phyloP scores from a whole-genome alignment of 2,113 vertebrate genomes.

The Calidris pugnax region DNA sequence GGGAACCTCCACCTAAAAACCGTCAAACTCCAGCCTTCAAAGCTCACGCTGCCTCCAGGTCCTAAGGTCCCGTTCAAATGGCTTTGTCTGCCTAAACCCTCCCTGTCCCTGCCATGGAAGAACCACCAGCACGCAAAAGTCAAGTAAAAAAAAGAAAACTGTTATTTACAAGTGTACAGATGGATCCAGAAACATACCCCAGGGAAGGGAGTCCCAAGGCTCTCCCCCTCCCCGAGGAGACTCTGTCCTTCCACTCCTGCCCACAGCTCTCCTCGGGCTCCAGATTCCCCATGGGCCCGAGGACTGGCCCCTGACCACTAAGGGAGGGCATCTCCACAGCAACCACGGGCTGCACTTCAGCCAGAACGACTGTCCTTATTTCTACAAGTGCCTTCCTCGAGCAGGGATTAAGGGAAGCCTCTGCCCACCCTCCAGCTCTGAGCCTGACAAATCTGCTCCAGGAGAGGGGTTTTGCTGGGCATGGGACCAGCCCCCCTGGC shows the following conservation, averaged over 20 bases:
- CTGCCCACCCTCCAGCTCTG: background rate
- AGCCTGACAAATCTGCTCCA: background rate
- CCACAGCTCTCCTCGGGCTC: accelerated
- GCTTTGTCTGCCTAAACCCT: background rate
- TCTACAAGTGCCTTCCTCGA: background rate
- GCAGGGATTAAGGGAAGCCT: background rate
- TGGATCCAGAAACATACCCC: background rate
- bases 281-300: background rate
- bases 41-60: background rate
- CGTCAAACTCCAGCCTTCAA: background rate
- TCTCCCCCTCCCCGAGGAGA: background rate
- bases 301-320: background rate
- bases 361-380: background rate
- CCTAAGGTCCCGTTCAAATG: no score
- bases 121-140: background rate
- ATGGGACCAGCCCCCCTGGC: accelerated
- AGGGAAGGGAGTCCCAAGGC: background rate
- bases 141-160: background rate
- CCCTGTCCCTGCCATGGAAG: background rate
- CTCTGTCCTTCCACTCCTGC: accelerated
- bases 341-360: background rate
- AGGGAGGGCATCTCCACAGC: background rate
- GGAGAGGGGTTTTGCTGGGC: background rate
- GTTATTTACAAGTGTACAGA: slow-evolving; percentile 19
- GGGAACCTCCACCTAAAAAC: background rate